Conservation (phyloP, 2,113 vertebrate genomes). For the Eupsittula cactorum region DNA sequence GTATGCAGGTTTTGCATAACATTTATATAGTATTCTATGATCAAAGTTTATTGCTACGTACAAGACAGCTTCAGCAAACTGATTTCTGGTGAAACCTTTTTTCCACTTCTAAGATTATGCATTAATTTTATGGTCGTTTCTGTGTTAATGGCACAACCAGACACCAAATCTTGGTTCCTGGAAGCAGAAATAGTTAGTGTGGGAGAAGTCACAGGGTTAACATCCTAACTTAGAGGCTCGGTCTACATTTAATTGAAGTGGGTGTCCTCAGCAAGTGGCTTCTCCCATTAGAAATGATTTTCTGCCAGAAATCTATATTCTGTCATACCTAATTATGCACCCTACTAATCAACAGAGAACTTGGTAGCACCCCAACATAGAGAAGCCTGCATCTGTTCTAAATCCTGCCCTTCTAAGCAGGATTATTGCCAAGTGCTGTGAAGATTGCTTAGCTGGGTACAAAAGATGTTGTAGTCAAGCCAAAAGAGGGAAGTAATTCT, state of each 20-base stretch:
- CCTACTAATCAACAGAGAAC: constrained; percentile 73
- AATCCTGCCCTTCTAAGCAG: constrained; percentile 70
- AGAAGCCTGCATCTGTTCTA: constrained; percentile 74
- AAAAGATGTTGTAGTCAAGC: constrained; percentile 71
- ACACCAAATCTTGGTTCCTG: background rate
- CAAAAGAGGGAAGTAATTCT: constrained; percentile 49
- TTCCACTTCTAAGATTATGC: background rate
- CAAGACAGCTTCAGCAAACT: background rate
- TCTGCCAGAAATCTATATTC: constrained; percentile 72
- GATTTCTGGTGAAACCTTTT: background rate
- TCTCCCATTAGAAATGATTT: constrained; percentile 69
- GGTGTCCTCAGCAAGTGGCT: constrained; percentile 64
- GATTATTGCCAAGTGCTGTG: constrained; percentile 62
- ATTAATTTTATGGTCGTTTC: background rate
- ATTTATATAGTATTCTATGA: background rate
- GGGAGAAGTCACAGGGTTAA: constrained; percentile 56
- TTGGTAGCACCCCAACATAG: constrained; percentile 59
- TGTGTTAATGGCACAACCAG: background rate
- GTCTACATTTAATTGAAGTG: constrained; percentile 60
- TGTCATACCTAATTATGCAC: constrained; percentile 72
- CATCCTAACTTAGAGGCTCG: background rate
- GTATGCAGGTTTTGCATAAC: background rate
- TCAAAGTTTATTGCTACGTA: background rate
- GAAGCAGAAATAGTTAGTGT: background rate
- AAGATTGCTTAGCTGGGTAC: constrained; percentile 79